Evolutionary conservation across 2,888 invertebrate species (phyloP).

Genomic region (Malthinus seriepunctatus): DNA sequence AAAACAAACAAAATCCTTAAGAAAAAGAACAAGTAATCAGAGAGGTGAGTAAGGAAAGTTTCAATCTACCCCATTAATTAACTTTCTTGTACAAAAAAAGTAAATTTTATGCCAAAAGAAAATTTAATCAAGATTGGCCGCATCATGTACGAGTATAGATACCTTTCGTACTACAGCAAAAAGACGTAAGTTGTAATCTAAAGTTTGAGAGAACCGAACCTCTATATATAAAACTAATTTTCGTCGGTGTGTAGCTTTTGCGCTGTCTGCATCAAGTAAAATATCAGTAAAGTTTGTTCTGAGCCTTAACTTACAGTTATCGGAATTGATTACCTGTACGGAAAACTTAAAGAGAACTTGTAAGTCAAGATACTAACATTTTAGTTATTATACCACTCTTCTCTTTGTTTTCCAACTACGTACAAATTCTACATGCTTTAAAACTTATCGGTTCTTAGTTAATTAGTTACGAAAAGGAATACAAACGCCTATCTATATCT

Average conservation of each 20-base stretch:
- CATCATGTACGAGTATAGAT: neutral
- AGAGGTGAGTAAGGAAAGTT: too few species aligned
- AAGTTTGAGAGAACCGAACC: slow-evolving; percentile 24
- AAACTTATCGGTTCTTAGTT: too few species aligned
- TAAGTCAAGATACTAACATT: slow-evolving; percentile 24
- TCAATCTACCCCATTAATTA: too few species aligned
- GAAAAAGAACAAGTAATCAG: too few species aligned
- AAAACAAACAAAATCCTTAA: too few species aligned
- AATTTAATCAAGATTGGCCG: neutral
- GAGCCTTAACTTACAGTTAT: slow-evolving; percentile 29
- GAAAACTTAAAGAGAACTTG: slow-evolving; percentile 26
- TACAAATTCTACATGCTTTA: too few species aligned
- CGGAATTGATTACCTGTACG: slow-evolving; percentile 30
- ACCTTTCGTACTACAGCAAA: neutral
- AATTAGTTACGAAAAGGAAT: too few species aligned
- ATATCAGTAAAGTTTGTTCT: slow-evolving; percentile 31
- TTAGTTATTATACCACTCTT: slow-evolving; percentile 6
- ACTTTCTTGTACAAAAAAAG: too few species aligned
- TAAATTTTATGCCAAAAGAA: neutral
- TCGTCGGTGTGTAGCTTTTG: slow-evolving; percentile 29
- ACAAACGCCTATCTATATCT: too few species aligned
- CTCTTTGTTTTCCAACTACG: too few species aligned
- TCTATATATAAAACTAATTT: slow-evolving; percentile 25
- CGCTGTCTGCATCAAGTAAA: slow-evolving; percentile 32
- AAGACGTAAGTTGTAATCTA: slow-evolving; percentile 27